Evolutionary conservation across 2,113 vertebrate genomes (phyloP), one percentile per base, ranked within the genome.

Genomic region (Neogobius melanostomus): DNA sequence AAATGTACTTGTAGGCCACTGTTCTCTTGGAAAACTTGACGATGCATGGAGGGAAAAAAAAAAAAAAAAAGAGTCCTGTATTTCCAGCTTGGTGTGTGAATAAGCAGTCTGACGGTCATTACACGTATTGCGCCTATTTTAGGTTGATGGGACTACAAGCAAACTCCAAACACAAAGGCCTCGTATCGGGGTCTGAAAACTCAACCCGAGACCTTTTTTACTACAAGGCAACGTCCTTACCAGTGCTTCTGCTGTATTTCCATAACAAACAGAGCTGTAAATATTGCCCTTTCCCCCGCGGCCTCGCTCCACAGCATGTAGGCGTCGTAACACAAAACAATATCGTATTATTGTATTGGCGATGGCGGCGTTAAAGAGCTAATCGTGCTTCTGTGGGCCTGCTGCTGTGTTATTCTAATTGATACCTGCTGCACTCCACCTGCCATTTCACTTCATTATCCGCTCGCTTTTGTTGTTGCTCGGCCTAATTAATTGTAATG

Each of bases 401-500:
- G 28, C 28, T 77, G 73, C 53, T 74, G 52, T 81, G 63, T 70
- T 84, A 72, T 61, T 77, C 78, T 84, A 83, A 86, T 79, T 88
- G 76, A 85, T 86, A 83, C 73, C 82, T 84, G 76, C 74, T 72
- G 60, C 71, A 72, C 74, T 66, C 68, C 82, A 81, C 66, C 85
- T 86, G 76, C 80, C 72, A 83, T 86, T 77, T 54, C 68, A 79
- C 79, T 88, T 88, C 76, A 83, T 90, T 90, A 90, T 83, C 82
- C 71, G 21, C 72, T 48, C 76, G 71, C 74, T 80, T 80, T 82
- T 84, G 83, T 83, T 88, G 77, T 75, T 86, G 79, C 82, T 83
- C 77, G 75, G 56, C 52, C 66, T 82, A 83, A 88, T 88, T 86
- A 87, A 84, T 86, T 82, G 66, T 82, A 85, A 88, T 88, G 69